phyloP scores from a whole-genome alignment of 2,113 vertebrate species.

The Nematolebias whitei region DNA sequence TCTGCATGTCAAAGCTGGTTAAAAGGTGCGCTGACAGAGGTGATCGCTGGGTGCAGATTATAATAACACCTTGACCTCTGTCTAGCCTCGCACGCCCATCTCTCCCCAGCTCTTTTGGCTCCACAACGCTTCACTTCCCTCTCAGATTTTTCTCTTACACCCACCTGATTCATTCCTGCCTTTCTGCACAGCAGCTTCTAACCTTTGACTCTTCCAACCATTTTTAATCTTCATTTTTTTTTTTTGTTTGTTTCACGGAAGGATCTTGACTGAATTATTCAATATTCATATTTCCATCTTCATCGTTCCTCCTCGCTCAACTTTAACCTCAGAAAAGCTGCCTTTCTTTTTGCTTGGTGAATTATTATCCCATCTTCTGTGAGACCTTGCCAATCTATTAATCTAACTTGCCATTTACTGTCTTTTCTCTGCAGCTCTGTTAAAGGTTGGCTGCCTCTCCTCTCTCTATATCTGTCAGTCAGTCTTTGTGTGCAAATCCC shows the following conservation, averaged over 20 bases:
- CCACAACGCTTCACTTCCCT: slow-evolving; percentile 48
- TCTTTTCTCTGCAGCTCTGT: slow-evolving; percentile 75
- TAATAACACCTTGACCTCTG: slow-evolving; percentile 61
- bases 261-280: slow-evolving; percentile 65
- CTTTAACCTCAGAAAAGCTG: slow-evolving; percentile 76
- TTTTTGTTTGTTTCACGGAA: slow-evolving; percentile 66
- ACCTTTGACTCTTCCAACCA: slow-evolving; percentile 62
- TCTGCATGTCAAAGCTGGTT: slow-evolving; percentile 42
- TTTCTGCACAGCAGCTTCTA: slow-evolving; percentile 51
- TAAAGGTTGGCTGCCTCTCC: slow-evolving; percentile 81
- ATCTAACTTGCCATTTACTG: slow-evolving; percentile 82
- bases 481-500: slow-evolving; percentile 84
- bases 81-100: slow-evolving; percentile 35
- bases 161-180: slow-evolving; percentile 59
- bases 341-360: slow-evolving; percentile 70
- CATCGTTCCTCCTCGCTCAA: slow-evolving; percentile 69
- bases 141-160: slow-evolving; percentile 39
- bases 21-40: slow-evolving; percentile 40
- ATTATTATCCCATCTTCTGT: slow-evolving; percentile 76
- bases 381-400: slow-evolving; percentile 80
- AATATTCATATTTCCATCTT: slow-evolving; percentile 75
- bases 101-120: slow-evolving; percentile 51
- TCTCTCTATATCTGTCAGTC: slow-evolving; percentile 81
- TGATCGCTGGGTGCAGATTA: slow-evolving; percentile 46
- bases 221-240: slow-evolving; percentile 62